Evolutionary conservation across 2,797 vertebrate genomes (phyloP).

Genomic region (Mormyrops attenuatus): DNA sequence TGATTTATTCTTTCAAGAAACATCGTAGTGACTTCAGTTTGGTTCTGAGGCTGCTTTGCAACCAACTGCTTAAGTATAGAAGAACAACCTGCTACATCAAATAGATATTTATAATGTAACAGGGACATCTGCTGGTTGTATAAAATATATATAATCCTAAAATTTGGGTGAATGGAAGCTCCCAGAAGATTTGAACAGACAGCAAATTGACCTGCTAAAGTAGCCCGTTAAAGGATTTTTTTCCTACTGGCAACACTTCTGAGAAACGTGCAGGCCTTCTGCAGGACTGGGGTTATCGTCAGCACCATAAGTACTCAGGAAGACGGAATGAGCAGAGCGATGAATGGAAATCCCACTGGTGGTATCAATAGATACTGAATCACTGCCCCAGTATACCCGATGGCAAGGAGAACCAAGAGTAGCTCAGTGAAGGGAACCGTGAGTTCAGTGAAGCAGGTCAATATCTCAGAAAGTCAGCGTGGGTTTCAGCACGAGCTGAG

Average conservation of each 20-base stretch:
- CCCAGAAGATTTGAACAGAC: slow-evolving; percentile 17
- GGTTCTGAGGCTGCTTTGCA: background rate
- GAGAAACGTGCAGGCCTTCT: background rate
- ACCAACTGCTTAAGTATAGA: background rate
- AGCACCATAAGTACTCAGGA: background rate
- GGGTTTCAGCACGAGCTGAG: background rate
- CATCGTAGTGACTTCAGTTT: background rate
- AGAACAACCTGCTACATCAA: background rate
- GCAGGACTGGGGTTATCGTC: slow-evolving; percentile 5
- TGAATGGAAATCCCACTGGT: slow-evolving; percentile 9
- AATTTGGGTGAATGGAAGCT: background rate
- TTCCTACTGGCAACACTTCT: background rate
- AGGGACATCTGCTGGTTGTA: slow-evolving; percentile 29
- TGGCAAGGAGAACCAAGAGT: background rate
- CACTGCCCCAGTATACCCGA: background rate
- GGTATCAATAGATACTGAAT: slow-evolving; percentile 16
- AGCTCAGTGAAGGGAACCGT: background rate
- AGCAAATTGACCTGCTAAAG: slow-evolving; percentile 14
- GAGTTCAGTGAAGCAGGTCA: background rate
- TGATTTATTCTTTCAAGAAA: background rate
- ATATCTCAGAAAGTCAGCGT: background rate
- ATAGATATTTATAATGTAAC: slow-evolving; percentile 26
- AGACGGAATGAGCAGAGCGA: slow-evolving; percentile 7
- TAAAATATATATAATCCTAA: background rate
- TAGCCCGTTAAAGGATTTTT: slow-evolving; percentile 7